Conservation (phyloP, 2,797 vertebrate species). For the Podargus strigoides region DNA sequence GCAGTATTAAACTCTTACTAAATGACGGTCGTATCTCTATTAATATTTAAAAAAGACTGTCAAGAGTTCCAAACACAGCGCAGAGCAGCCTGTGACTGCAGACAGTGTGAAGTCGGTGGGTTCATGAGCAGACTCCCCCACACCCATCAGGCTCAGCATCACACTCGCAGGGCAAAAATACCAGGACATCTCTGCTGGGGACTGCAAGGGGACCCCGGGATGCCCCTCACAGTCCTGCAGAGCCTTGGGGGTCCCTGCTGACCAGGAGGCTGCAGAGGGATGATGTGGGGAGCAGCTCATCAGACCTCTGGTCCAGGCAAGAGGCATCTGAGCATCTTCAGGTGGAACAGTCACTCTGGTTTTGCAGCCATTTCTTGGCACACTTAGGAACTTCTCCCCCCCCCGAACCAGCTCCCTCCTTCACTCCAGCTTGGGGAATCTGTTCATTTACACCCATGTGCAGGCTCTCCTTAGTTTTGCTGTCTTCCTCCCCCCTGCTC, state of each 20-base stretch:
- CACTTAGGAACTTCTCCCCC: accelerated
- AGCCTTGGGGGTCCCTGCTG: background rate
- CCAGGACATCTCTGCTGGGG: background rate
- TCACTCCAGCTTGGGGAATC: background rate
- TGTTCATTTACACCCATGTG: background rate
- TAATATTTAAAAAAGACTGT: background rate
- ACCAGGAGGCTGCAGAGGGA: background rate
- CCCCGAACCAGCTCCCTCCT: background rate
- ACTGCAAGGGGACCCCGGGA: background rate
- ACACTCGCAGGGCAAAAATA: background rate
- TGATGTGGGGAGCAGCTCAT: background rate
- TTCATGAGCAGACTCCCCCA: too few relatives aligned
- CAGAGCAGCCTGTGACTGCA: too few relatives aligned
- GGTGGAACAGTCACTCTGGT: background rate
- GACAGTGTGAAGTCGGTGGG: too few relatives aligned
- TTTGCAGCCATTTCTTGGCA: background rate
- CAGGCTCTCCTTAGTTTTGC: background rate
- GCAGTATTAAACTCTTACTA: background rate
- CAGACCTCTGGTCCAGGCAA: background rate
- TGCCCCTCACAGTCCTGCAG: background rate
- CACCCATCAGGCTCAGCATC: background rate
- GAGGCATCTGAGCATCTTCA: background rate
- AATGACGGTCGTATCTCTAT: background rate
- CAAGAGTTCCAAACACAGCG: background rate
- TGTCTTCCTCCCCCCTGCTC: background rate